Evolutionary conservation across 2,888 invertebrate species (phyloP).

Genomic region (Pseudanteris insignis): DNA sequence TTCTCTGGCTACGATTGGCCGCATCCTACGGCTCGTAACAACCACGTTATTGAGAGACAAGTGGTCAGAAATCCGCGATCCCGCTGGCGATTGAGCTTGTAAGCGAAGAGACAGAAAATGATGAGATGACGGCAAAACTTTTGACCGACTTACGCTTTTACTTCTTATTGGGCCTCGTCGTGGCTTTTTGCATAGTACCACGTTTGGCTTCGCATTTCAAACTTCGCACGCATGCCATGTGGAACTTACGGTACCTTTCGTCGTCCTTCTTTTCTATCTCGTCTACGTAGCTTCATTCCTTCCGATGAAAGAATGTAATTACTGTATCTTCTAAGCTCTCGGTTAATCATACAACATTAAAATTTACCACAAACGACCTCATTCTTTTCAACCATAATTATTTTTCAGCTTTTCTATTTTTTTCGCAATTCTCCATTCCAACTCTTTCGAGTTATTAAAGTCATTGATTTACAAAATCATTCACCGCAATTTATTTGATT

Average conservation of each 20-base stretch:
- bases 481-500: no score
- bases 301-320: slow-evolving; percentile 27
- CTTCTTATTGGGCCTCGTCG: slow-evolving; percentile 7
- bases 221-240: slow-evolving; percentile 29
- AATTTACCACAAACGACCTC: slow-evolving; percentile 20
- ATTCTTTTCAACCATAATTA: slow-evolving; percentile 10
- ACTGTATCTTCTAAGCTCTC: slow-evolving; percentile 9
- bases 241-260: slow-evolving; percentile 29
- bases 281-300: slow-evolving; percentile 11
- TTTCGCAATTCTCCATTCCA: no score
- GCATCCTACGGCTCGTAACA: slow-evolving; percentile 51
- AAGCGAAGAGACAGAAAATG: slow-evolving; percentile 29
- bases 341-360: slow-evolving; percentile 9
- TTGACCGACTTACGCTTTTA: slow-evolving; percentile 34
- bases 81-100: slow-evolving; percentile 15
- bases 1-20: slow-evolving; percentile 52
- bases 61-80: slow-evolving; percentile 48
- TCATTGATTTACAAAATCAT: no score
- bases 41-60: slow-evolving; percentile 49
- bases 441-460: no score
- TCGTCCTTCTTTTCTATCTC: not conserved
- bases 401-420: no score
- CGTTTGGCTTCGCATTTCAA: slow-evolving; percentile 23
- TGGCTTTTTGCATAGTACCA: slow-evolving; percentile 7
- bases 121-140: slow-evolving; percentile 34